Evolutionary conservation across 2,888 invertebrate genomes (phyloP).

Genomic region (Eilema sororculum): DNA sequence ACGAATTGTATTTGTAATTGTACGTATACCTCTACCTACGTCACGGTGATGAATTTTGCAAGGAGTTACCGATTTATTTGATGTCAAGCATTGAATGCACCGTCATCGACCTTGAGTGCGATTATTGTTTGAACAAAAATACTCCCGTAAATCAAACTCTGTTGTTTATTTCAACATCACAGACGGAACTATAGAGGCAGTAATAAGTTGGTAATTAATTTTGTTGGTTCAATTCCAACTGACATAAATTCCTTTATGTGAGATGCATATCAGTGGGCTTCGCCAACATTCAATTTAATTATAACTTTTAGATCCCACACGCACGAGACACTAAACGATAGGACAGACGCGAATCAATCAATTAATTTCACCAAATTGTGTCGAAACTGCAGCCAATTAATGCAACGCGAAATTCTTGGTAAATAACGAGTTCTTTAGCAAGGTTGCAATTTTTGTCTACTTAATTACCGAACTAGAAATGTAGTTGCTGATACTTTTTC

Average conservation of each 20-base stretch:
- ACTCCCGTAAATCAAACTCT: constrained; percentile 41
- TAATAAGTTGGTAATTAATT: constrained; percentile 32
- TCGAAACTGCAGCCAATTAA: constrained; percentile 35
- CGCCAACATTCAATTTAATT: constrained; percentile 61
- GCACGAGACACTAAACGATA: constrained; percentile 6
- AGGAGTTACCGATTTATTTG: neutral
- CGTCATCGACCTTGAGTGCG: neutral
- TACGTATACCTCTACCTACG: neutral
- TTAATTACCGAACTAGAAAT: constrained; percentile 38
- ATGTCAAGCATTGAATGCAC: neutral
- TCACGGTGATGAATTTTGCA: neutral
- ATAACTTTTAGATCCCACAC: constrained; percentile 44
- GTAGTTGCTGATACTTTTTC: constrained; percentile 1
- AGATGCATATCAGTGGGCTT: constrained; percentile 50
- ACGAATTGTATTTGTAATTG: no score
- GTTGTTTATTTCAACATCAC: constrained; percentile 41
- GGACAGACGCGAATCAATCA: constrained; percentile 17
- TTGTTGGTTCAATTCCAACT: constrained; percentile 66
- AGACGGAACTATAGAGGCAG: constrained; percentile 41
- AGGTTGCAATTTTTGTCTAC: constrained; percentile 48
- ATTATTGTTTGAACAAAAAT: constrained; percentile 23
- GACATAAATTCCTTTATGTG: constrained; percentile 62
- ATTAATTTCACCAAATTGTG: constrained; percentile 28
- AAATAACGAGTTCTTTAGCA: constrained; percentile 42
- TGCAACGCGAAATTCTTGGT: constrained; percentile 31